phyloP scores from a whole-genome alignment of 92 coral and sea anemone genomes.

The Parazoanthus swiftii region DNA sequence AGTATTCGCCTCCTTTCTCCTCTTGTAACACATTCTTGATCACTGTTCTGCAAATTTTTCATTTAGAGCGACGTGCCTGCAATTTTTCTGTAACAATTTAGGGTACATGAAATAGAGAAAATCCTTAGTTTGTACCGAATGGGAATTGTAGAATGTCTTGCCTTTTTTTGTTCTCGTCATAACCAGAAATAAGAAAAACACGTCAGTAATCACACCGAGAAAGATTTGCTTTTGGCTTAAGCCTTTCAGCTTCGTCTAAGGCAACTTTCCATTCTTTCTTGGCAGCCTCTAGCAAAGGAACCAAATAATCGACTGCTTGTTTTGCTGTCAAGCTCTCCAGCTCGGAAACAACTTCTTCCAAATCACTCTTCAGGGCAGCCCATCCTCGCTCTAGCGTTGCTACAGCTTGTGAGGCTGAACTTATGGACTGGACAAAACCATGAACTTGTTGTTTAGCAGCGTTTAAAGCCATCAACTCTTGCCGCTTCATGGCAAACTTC shows the following conservation, averaged over 20 bases:
- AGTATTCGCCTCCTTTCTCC: too few relatives aligned
- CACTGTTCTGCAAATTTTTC: too few relatives aligned
- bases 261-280: conserved; percentile 20
- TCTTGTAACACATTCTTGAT: too few relatives aligned
- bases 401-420: neutral
- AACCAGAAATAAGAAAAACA: too few relatives aligned
- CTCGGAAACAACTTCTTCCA: conserved; percentile 13
- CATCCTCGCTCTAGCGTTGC: neutral
- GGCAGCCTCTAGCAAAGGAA: conserved; percentile 21
- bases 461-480: conserved; percentile 20
- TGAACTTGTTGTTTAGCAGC: conserved; percentile 11
- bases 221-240: too few relatives aligned
- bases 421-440: conserved; percentile 6
- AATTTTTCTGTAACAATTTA: too few relatives aligned
- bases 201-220: too few relatives aligned
- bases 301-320: neutral
- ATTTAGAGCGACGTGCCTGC: too few relatives aligned
- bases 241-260: conserved; percentile 7
- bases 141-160: too few relatives aligned
- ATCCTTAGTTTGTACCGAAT: too few relatives aligned
- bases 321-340: neutral
- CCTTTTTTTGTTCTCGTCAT: too few relatives aligned
- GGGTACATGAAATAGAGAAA: too few relatives aligned
- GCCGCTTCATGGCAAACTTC: conserved; percentile 2
- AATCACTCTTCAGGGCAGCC: conserved; percentile 12